A percentile compares a stretch with the other conserved stretches of the same genome.
phyloP scores from a whole-genome alignment of 2,888 invertebrate species.

The Holacanthella duospinosa region DNA sequence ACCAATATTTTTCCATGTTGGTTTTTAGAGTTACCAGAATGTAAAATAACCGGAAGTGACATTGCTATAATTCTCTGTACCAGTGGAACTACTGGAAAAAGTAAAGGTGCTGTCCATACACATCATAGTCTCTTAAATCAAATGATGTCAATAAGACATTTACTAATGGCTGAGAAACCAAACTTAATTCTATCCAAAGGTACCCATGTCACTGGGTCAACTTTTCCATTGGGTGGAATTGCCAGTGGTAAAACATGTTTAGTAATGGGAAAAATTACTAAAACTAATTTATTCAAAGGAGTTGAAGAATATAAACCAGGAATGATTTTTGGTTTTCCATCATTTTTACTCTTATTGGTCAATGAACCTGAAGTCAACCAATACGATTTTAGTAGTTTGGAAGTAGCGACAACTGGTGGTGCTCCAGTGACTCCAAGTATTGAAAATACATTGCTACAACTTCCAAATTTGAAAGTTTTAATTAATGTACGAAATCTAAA shows the following conservation, averaged over 20 bases:
- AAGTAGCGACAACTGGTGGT: slow-evolving; percentile 20
- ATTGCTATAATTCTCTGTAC: slow-evolving; percentile 12
- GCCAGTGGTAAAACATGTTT: slow-evolving; percentile 24
- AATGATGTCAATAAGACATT: background rate
- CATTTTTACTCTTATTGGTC: slow-evolving; percentile 17
- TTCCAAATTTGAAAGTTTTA: slow-evolving; percentile 9
- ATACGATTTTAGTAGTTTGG: slow-evolving; percentile 20
- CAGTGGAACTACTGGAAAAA: slow-evolving; percentile 14
- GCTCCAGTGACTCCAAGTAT: slow-evolving; percentile 21
- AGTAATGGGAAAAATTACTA: slow-evolving; percentile 28
- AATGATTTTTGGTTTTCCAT: slow-evolving; percentile 25
- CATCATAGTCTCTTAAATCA: background rate
- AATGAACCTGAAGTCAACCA: slow-evolving; percentile 15
- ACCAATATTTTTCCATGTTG: no score
- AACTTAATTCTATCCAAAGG: slow-evolving; percentile 6
- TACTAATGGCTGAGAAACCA: slow-evolving; percentile 6
- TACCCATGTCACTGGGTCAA: slow-evolving; percentile 28
- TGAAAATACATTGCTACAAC: slow-evolving; percentile 12
- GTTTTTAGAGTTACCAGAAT: background rate
- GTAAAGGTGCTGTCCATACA: slow-evolving; percentile 13
- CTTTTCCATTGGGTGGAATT: slow-evolving; percentile 29
- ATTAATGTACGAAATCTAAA: background rate
- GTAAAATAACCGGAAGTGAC: background rate
- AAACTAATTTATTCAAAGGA: slow-evolving; percentile 27
- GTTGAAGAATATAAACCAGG: slow-evolving; percentile 11